Percentiles rank a stretch among this genome's conserved stretches.
Conservation (phyloP, 2,797 vertebrate genomes). For the Argyrosomus regius region DNA sequence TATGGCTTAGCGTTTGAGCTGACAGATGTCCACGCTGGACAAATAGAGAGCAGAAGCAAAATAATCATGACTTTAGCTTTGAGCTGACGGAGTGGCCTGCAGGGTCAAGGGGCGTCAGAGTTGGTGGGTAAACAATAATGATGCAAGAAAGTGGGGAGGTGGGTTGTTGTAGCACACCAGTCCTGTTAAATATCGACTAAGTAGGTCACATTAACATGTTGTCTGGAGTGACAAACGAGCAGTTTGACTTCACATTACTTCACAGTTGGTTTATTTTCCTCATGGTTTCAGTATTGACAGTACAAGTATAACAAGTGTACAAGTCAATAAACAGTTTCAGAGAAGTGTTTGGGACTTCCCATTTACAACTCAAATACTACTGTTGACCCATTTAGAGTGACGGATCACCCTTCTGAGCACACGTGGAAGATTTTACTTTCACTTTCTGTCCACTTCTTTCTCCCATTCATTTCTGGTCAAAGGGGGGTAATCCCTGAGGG, state of each 20-base stretch:
- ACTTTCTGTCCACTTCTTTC: constrained; percentile 53
- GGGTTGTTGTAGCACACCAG: constrained; percentile 30
- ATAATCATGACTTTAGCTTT: constrained; percentile 80
- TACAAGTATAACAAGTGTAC: not conserved
- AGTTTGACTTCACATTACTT: constrained; percentile 1
- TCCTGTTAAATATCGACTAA: constrained; percentile 52
- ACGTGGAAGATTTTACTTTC: constrained; percentile 62
- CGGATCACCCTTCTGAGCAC: not conserved
- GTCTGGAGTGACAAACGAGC: constrained; percentile 29
- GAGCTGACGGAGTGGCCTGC: constrained; percentile 53
- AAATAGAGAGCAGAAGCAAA: constrained; percentile 60
- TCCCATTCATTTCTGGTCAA: constrained; percentile 18
- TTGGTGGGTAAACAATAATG: constrained; percentile 46
- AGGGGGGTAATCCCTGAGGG: constrained; percentile 53
- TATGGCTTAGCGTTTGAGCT: constrained; percentile 77
- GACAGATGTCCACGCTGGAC: constrained; percentile 80
- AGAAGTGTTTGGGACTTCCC: constrained; percentile 59
- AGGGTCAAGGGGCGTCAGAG: constrained; percentile 62
- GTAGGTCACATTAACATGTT: constrained; percentile 59
- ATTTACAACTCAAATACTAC: constrained; percentile 23
- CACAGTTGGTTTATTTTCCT: not conserved
- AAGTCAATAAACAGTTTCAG: not conserved
- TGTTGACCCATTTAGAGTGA: not conserved
- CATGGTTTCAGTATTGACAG: not conserved
- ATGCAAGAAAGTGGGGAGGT: constrained; percentile 36